phyloP scores from a whole-genome alignment of 2,113 vertebrate species.

The Gopherus flavomarginatus region DNA sequence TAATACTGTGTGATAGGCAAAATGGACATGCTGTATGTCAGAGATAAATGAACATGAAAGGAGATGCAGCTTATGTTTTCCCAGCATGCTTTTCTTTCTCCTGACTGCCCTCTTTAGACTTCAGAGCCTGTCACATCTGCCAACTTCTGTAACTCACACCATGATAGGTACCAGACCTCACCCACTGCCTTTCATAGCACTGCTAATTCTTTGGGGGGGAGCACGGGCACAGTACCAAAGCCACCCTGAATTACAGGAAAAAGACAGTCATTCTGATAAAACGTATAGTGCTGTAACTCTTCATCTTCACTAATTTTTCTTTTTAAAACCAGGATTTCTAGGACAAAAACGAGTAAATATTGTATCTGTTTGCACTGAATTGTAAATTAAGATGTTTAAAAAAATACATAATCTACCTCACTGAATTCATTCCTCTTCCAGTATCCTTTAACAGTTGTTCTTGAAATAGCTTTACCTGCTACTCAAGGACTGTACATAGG shows the following conservation, averaged over 20 bases:
- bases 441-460: not conserved
- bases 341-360: not conserved
- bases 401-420: not conserved
- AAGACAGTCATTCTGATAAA: not conserved
- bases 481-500: not conserved
- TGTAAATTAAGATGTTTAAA: not conserved
- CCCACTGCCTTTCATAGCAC: not conserved
- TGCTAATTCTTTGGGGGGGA: accelerated
- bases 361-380: not conserved
- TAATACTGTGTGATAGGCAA: not conserved
- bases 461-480: not conserved
- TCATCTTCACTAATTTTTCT: not conserved
- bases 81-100: not conserved
- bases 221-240: not conserved
- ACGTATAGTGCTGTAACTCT: not conserved
- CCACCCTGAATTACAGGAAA: not conserved
- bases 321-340: not conserved
- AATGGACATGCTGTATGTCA: not conserved
- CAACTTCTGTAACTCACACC: not conserved
- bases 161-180: not conserved
- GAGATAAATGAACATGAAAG: not conserved
- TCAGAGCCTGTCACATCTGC: not conserved
- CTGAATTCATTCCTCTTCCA: not conserved
- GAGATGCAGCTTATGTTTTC: not conserved
- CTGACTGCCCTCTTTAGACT: accelerated